Evolutionary conservation across 1,140 invertebrate genomes (phyloP).

Genomic region (Hirudo medicinalis): DNA sequence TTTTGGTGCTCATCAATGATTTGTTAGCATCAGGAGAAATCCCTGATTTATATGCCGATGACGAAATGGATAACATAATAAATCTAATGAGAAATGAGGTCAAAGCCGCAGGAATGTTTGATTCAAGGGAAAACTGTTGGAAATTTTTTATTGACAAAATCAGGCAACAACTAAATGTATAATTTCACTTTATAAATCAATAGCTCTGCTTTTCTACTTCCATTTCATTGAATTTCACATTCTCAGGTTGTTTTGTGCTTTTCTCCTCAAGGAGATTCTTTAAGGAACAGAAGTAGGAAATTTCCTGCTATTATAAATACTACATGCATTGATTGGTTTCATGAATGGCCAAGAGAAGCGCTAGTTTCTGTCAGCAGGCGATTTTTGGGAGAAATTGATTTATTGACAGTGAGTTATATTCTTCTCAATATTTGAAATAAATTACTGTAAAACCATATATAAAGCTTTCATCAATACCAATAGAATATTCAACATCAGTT

Average conservation of each 20-base stretch:
- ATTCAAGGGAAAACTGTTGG: slow-evolving; percentile 90
- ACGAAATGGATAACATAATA: slow-evolving; percentile 89
- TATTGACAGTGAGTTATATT: slow-evolving; percentile 52
- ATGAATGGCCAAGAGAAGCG: slow-evolving; percentile 89
- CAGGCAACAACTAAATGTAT: slow-evolving; percentile 68
- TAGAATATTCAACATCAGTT: no score
- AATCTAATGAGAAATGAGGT: slow-evolving; percentile 75
- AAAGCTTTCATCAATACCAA: no score
- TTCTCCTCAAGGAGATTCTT: slow-evolving; percentile 79
- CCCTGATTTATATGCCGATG: slow-evolving; percentile 82
- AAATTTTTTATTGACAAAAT: slow-evolving; percentile 88
- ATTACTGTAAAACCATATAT: no score
- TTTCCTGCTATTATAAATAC: slow-evolving; percentile 90
- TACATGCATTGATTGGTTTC: slow-evolving; percentile 91
- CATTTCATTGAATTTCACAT: slow-evolving; percentile 5
- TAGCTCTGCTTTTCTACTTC: background rate
- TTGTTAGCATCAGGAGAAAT: slow-evolving; percentile 88
- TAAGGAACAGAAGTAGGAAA: slow-evolving; percentile 75
- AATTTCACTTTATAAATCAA: background rate
- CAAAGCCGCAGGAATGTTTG: slow-evolving; percentile 60
- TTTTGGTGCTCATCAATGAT: slow-evolving; percentile 87
- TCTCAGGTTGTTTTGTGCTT: slow-evolving; percentile 67
- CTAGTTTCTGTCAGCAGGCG: slow-evolving; percentile 74
- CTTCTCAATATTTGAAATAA: no score
- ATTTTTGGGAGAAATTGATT: slow-evolving; percentile 67